phyloP scores from a whole-genome alignment of 2,797 vertebrate species.

The Chaetophractus vellerosus region DNA sequence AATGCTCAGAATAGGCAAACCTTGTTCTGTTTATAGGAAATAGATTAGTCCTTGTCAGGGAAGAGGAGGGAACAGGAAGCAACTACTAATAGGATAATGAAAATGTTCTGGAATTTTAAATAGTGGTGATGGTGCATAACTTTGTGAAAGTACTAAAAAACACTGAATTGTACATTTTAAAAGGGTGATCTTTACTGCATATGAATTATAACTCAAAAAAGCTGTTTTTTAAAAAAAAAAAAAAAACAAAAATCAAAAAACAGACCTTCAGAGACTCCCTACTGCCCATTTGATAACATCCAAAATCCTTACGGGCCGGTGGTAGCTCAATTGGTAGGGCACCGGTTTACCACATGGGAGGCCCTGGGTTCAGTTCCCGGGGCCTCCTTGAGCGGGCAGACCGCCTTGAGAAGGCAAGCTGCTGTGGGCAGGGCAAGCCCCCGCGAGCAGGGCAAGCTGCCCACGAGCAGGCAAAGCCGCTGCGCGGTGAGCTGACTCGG shows the following conservation, averaged over 20 bases:
- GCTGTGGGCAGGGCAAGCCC: too few species aligned
- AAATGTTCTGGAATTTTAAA: conserved; percentile 17
- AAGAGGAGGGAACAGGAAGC: neutral
- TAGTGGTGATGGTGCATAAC: neutral
- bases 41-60: neutral
- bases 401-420: too few species aligned
- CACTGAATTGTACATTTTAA: neutral
- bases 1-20: neutral
- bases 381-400: too few species aligned
- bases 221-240: neutral
- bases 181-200: neutral
- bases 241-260: neutral
- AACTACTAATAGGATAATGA: neutral
- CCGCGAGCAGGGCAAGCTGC: too few species aligned
- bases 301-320: too few species aligned
- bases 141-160: conserved; percentile 11
- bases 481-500: too few species aligned
- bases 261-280: neutral
- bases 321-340: too few species aligned
- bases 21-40: neutral
- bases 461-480: too few species aligned
- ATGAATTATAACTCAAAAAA: conserved; percentile 21
- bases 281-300: neutral
- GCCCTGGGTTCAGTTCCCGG: too few species aligned
- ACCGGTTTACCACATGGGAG: too few species aligned